Base-by-base conservation (phyloP, 2,888 invertebrate species). In the Malacosoma neustria region DNA sequence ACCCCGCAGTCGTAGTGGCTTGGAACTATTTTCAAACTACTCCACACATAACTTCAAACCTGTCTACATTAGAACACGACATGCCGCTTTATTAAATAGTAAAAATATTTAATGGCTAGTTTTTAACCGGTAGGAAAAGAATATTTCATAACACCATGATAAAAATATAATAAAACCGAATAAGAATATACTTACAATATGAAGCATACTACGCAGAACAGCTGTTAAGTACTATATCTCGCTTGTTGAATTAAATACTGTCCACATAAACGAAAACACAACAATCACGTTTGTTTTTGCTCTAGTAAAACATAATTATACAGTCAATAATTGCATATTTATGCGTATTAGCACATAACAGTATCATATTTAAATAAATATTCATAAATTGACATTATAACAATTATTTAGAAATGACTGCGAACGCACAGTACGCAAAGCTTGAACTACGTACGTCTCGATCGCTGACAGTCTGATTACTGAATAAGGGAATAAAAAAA, bases 371-470 rank as follows among this genome's bases (percentile, higher is more conserved):
- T 32, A 30, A 33, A 36, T 34, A 34, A 34, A 37, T 38, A 33
- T 36, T 34, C n/a, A n/a, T n/a, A n/a, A n/a, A n/a, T n/a, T n/a
- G 3, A 22, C 22, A 22, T 22, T 7, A 22, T 22, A 22, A 22
- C 22, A 22, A n/a, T n/a, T 22, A 22, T 7, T 7, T 4, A 5
- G 5, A 2, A 1, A 45, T 36, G 40, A 48, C 64, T 65, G 72
- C 81, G 81, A 84, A 80, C 81, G 82, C 84, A 84, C 82, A 73
- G 72, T 66, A 67, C 75, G 61, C 77, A 71, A 60, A 42, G 57
- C 41, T 43, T 54, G 54, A 66, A 76, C 67, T 60, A 81, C 73
- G 47, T 42, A 71, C 81, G 81, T 82, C 84, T 82, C 81, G 65
- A 46, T 51, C 80, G 72, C 67, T 47, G 46, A 42, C 57, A 52